phyloP scores from a whole-genome alignment of 1,140 invertebrate genomes.

The Eciton burchellii region DNA sequence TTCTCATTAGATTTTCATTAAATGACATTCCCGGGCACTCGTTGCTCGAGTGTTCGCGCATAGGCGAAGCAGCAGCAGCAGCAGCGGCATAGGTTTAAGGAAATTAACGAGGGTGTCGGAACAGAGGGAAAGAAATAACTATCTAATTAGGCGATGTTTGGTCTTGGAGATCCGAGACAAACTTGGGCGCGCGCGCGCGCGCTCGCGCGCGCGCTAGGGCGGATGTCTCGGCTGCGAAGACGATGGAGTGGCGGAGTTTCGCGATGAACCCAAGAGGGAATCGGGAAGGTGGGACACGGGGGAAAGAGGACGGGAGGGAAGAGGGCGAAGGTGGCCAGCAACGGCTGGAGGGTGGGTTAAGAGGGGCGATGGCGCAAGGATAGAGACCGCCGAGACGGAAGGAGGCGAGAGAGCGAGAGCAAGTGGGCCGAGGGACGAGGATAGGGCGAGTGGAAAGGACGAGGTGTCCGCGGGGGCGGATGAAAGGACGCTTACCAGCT shows the following conservation, averaged over 20 bases:
- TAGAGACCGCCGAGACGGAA: conserved; percentile 72
- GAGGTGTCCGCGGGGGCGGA: conserved; percentile 81
- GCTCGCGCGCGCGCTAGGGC: conserved; percentile 58
- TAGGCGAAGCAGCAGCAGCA: too few species aligned
- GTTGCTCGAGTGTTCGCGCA: neutral
- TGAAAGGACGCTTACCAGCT: conserved; percentile 86
- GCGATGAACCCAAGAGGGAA: conserved; percentile 71
- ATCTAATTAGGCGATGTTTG: conserved; percentile 68
- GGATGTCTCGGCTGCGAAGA: conserved; percentile 71
- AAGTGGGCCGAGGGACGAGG: conserved; percentile 67
- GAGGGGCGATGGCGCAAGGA: conserved; percentile 65
- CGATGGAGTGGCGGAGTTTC: conserved; percentile 71
- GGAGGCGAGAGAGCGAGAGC: conserved; percentile 71
- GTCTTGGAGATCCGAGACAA: conserved; percentile 61
- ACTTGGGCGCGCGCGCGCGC: conserved; percentile 54
- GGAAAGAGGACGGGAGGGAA: conserved; percentile 13
- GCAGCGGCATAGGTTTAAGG: conserved; percentile 1
- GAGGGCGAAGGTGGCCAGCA: conserved; percentile 50
- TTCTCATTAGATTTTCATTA: neutral
- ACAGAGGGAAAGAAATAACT: conserved; percentile 48
- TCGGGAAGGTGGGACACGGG: conserved; percentile 56
- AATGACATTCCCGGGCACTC: neutral
- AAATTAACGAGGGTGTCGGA: conserved; percentile 46
- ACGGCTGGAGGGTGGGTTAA: conserved; percentile 66
- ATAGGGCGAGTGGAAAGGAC: conserved; percentile 80